These are phyloP conservation scores for Emydoidea blandingii DNA, from an alignment of 2,797 vertebrate genomes.

Conservation along the genomic window DNA sequence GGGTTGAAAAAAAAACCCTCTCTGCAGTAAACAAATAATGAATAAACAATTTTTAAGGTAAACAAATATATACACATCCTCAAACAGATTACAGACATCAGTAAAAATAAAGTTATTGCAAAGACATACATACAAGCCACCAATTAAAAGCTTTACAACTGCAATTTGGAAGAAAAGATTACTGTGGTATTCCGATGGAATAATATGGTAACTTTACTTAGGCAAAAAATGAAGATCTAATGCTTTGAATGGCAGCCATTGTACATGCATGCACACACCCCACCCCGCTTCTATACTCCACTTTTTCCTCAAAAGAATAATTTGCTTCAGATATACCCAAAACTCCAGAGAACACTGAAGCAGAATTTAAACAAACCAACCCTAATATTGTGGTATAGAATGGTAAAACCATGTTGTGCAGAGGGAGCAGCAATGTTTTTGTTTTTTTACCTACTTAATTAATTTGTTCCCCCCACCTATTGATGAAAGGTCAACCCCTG, in stretches of 20 bases:
- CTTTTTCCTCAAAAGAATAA: neutral
- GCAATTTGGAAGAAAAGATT: neutral
- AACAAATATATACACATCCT: neutral
- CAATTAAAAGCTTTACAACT: neutral
- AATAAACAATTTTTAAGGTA: neutral
- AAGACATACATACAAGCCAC: neutral
- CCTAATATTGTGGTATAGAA: neutral
- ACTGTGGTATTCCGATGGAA: neutral
- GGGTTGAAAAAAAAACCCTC: neutral
- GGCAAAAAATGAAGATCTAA: neutral
- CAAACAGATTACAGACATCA: neutral
- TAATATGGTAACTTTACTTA: neutral
- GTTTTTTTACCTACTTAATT: neutral
- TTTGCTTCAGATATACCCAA: neutral
- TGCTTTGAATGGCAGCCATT: neutral
- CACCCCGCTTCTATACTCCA: neutral
- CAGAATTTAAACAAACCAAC: neutral
- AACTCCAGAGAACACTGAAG: neutral
- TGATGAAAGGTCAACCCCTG: neutral
- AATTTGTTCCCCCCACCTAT: neutral
- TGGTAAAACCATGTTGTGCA: neutral
- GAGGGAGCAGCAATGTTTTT: neutral
- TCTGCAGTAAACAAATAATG: neutral
- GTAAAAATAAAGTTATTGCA: neutral
- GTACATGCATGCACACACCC: neutral